Conservation (phyloP, 2,888 invertebrate species). For the Luperina nickerlii region DNA sequence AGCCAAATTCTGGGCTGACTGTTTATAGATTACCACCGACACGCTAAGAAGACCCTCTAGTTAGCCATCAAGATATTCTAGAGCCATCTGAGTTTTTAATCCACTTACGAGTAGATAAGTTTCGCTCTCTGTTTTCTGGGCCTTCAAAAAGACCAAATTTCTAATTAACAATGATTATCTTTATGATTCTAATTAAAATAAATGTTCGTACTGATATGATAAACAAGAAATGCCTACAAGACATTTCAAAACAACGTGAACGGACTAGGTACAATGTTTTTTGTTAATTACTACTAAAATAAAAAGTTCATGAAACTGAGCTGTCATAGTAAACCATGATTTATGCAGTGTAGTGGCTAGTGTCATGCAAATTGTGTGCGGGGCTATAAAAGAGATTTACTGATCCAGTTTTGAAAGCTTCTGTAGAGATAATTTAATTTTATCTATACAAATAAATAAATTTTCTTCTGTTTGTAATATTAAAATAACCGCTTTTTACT, state of each 20-base stretch:
- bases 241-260: background rate
- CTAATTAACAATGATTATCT: background rate
- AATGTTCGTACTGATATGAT: background rate
- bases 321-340: slow-evolving; percentile 24
- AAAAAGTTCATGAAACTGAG: background rate
- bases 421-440: background rate
- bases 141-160: background rate
- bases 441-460: too few relatives aligned
- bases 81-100: background rate
- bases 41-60: too few relatives aligned
- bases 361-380: slow-evolving; percentile 21
- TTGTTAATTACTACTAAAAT: too few relatives aligned
- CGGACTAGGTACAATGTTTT: too few relatives aligned
- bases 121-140: background rate
- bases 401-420: background rate
- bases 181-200: background rate
- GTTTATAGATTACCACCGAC: too few relatives aligned
- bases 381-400: slow-evolving; percentile 32
- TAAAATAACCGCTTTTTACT: too few relatives aligned
- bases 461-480: too few relatives aligned
- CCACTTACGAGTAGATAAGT: too few relatives aligned
- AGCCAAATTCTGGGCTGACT: too few relatives aligned
- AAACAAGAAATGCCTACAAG: background rate
- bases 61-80: too few relatives aligned
- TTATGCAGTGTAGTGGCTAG: background rate